Evolutionary conservation across 1,140 invertebrate genomes (phyloP), one percentile per base, ranked within the genome.

Genomic region (Piezodorus guildinii): DNA sequence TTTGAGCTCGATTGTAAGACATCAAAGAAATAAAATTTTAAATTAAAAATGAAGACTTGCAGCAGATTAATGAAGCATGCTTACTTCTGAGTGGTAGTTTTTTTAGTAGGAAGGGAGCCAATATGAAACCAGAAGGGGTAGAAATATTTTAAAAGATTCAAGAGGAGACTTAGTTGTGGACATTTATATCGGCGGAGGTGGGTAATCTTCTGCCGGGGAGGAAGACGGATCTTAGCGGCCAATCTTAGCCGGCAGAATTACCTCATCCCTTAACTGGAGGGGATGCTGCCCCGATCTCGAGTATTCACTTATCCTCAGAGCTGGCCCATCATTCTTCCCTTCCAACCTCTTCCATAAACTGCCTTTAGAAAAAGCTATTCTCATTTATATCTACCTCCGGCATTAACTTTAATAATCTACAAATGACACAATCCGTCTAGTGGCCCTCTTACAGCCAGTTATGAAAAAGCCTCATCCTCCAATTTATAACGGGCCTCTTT

Each of bases 331-430:
- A 19, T 15, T 56, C 52, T 56, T 56, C 46, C 46, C 46, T n/a
- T n/a, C 46, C 46, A 5, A 49, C 46, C 46, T 25, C 17, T 56
- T 23, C 23, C 52, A 16, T 49, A 19, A 19, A 19, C 23, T 23
- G 17, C 52, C 52, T 56, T 56, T 56, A 21, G 46, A 49, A 49
- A 49, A 49, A 49, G 46, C 46, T 49, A 49, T 21, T 17, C 46
- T 49, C 46, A 49, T 49, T 49, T 49, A 49, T 49, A 49, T 49
- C 21, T 49, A 17, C n/a, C 46, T 17, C n/a, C n/a, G 46, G 21
- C 23, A 56, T 56, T 56, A 56, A 56, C 19, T 56, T 56, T 56
- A 56, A 25, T 56, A 56, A 56, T 56, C 52, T 56, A 56, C 52
- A 56, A 56, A 56, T 56, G 52, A 56, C 23, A 56, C 52, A 25